These are phyloP conservation scores for Ochropleura leucogaster DNA, from an alignment of 2,888 invertebrate species.

Conservation along the genomic window DNA sequence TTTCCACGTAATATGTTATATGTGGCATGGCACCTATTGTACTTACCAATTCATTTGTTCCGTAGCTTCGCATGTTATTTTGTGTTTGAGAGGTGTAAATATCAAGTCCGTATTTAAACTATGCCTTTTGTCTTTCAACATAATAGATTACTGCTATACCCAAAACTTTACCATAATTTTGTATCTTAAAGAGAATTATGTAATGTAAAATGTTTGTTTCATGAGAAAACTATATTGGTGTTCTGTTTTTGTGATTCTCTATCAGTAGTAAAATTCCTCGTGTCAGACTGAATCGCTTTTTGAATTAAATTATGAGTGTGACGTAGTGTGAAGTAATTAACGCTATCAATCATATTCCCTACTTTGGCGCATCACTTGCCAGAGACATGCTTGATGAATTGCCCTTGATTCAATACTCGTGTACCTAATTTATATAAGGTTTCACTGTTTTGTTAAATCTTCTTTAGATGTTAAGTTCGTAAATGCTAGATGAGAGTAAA, in stretches of 20 bases:
- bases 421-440: conserved; percentile 22
- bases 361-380: conserved; percentile 72
- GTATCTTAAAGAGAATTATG: conserved; percentile 4
- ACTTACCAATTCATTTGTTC: too few relatives aligned
- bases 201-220: background rate
- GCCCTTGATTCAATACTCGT: conserved; percentile 56
- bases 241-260: conserved; percentile 3
- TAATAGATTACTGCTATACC: conserved; percentile 21
- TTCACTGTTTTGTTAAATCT: conserved; percentile 31
- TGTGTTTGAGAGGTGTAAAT: conserved; percentile 1
- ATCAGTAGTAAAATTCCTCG: conserved; percentile 24
- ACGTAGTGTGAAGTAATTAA: conserved; percentile 68
- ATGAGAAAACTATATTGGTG: background rate
- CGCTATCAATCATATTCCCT: conserved; percentile 74
- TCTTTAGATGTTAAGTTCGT: conserved; percentile 5
- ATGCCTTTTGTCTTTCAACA: conserved; percentile 1
- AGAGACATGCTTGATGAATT: conserved; percentile 75
- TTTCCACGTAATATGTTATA: conserved; percentile 26
- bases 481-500: conserved; percentile 5
- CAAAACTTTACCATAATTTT: conserved; percentile 21
- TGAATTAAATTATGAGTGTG: conserved; percentile 38
- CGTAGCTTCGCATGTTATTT: background rate
- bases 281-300: conserved; percentile 36
- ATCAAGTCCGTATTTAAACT: conserved; percentile 5
- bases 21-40: conserved; percentile 15